Evolutionary conservation across 2,888 invertebrate species (phyloP), one percentile per base, ranked within the genome.

Genomic region (Nudaria mundana): DNA sequence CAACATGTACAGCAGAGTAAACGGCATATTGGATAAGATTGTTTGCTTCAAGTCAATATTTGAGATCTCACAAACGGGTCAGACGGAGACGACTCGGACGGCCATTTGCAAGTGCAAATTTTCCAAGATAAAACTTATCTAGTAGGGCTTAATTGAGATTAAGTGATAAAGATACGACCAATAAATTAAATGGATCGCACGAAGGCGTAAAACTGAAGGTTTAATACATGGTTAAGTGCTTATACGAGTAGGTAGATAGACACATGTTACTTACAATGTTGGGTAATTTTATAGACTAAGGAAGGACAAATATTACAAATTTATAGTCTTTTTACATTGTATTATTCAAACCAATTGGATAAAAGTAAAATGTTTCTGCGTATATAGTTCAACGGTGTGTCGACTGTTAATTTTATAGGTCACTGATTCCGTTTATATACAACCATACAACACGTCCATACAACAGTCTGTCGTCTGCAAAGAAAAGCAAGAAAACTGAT

Each of bases 121-220:
- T 84, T 79, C 77, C 76, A 62, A 78, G 85, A 86, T 85, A 84
- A 85, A 83, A 84, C 76, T 83, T 76, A 82, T 82, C 82, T 79
- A 65, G 52, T 57, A 65, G 59, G 53, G 70, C 69, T 81, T 80
- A 73, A 79, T 77, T 70, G 69, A 76, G 83, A 81, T 81, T 78
- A 78, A 63, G 62, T 57, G 75, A 71, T 76, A 70, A 72, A 71
- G 67, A 67, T 63, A 58, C 49, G 33, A 42, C 59, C 44, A 59
- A 59, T 59, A 59, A 59, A 59, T 59, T 58, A 39, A 52, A 45
- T 25, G 34, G 51, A 52, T 56, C 56, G 51, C 52, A 64, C 67
- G 62, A 66, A 65, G 45, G 52, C 56, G 63, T 66, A 32, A 35
- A 47, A 42, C 48, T 48, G 50, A 46, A 51, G 47, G 58, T 50